A percentile compares a stretch with the other conserved stretches of the same genome.
These are phyloP conservation scores for Sepioteuthis lessoniana DNA, from an alignment of 2,888 invertebrate species.

Conservation along the genomic window DNA sequence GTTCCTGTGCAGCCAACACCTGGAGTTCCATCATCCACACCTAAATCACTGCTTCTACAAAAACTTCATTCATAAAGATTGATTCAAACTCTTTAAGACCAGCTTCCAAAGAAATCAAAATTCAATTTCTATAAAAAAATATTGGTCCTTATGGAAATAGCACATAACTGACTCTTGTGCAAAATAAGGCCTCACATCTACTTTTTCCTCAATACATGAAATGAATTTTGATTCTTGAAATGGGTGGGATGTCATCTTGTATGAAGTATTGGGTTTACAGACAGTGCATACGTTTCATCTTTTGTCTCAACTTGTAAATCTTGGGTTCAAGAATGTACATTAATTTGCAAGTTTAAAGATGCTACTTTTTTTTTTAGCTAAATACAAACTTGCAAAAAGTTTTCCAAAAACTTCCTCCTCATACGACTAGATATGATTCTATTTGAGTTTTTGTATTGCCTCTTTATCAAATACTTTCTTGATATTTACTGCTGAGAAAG, in stretches of 20 bases:
- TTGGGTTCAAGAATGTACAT: not conserved
- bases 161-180: no score
- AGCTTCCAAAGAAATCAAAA: not conserved
- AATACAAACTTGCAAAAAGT: no score
- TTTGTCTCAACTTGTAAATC: not conserved
- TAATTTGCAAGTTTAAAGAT: no score
- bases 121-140: not conserved
- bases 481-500: no score
- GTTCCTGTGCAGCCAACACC: not conserved
- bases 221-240: not conserved
- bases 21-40: not conserved
- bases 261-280: not conserved
- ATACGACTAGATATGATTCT: no score
- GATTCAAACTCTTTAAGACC: not conserved
- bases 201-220: not conserved
- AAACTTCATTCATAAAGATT: not conserved
- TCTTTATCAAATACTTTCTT: no score
- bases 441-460: no score
- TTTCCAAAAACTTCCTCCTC: no score
- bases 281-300: not conserved
- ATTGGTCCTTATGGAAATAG: not conserved
- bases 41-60: not conserved
- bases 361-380: no score
- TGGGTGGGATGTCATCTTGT: not conserved
- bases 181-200: not conserved